phyloP scores from a whole-genome alignment of 2,888 invertebrate genomes.

The Eilema sororculum region DNA sequence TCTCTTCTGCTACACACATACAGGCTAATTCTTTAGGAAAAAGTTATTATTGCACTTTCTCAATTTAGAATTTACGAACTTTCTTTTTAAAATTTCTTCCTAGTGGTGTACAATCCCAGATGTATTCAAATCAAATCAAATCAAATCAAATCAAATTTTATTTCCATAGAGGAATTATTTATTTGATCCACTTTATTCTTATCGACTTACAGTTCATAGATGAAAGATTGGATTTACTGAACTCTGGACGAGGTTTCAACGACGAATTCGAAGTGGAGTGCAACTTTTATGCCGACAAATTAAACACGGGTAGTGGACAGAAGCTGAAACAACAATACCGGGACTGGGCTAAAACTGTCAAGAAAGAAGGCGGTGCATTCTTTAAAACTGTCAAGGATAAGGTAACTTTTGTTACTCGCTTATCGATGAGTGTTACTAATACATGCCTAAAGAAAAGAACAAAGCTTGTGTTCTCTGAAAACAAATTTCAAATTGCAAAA shows the following conservation, averaged over 20 bases:
- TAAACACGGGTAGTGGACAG: conserved; percentile 83
- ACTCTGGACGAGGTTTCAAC: conserved; percentile 96
- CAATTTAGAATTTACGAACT: too few relatives aligned
- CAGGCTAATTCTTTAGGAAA: too few relatives aligned
- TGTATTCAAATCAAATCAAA: too few relatives aligned
- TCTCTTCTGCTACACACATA: too few relatives aligned
- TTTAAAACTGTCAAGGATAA: conserved; percentile 95
- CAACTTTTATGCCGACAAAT: conserved; percentile 85
- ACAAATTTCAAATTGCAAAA: too few relatives aligned
- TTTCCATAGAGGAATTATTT: too few relatives aligned
- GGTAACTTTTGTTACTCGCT: conserved; percentile 79
- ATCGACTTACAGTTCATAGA: conserved; percentile 93
- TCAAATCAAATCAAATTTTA: too few relatives aligned
- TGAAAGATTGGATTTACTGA: conserved; percentile 96
- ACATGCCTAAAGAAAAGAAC: background rate
- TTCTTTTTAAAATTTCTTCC: too few relatives aligned
- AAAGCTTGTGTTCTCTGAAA: background rate
- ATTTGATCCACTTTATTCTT: background rate
- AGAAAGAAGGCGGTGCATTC: conserved; percentile 93
- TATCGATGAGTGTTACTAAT: background rate
- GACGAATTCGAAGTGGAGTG: conserved; percentile 98
- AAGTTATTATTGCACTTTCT: too few relatives aligned
- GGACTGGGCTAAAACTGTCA: conserved; percentile 94
- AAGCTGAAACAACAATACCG: conserved; percentile 81
- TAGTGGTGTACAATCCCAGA: too few relatives aligned